These are phyloP conservation scores for Ennomos quercinarius DNA, from an alignment of 2,888 invertebrate genomes.

Conservation along the genomic window DNA sequence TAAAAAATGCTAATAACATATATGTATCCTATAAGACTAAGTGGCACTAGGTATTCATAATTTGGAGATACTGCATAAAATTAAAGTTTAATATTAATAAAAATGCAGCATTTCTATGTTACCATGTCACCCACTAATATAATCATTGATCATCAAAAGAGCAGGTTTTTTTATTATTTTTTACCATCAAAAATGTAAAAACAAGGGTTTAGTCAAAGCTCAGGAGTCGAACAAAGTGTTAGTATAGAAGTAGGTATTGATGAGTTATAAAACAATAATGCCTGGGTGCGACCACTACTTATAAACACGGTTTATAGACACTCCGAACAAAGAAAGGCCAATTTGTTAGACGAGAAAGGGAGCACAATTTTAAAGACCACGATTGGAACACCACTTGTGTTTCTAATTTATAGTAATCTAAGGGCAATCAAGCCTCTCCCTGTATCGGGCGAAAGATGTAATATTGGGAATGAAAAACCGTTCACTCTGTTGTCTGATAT, in stretches of 20 bases:
- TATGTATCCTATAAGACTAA: too few relatives aligned
- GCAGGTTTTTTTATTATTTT: conserved; percentile 1
- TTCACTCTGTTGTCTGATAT: conserved; percentile 64
- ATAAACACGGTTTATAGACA: conserved; percentile 53
- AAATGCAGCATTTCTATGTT: neutral
- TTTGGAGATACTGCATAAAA: neutral
- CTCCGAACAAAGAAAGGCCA: conserved; percentile 78
- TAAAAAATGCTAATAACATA: too few relatives aligned
- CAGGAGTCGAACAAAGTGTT: conserved; percentile 1
- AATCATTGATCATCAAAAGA: neutral
- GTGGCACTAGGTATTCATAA: too few relatives aligned
- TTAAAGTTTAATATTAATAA: neutral
- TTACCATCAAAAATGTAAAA: conserved; percentile 2
- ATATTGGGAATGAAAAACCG: conserved; percentile 73
- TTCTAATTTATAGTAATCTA: conserved; percentile 83
- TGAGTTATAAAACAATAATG: conserved; percentile 41
- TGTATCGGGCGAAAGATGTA: conserved; percentile 74
- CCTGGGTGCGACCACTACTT: conserved; percentile 57
- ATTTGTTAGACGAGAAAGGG: conserved; percentile 81
- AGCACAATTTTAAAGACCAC: conserved; percentile 79
- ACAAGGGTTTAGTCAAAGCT: neutral
- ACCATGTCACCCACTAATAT: conserved; percentile 7
- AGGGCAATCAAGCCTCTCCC: conserved; percentile 76
- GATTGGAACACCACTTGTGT: conserved; percentile 75
- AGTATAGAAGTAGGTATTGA: conserved; percentile 2